These are phyloP conservation scores for Pachypsylla venusta DNA, from an alignment of 1,140 invertebrate species.

Conservation along the genomic window DNA sequence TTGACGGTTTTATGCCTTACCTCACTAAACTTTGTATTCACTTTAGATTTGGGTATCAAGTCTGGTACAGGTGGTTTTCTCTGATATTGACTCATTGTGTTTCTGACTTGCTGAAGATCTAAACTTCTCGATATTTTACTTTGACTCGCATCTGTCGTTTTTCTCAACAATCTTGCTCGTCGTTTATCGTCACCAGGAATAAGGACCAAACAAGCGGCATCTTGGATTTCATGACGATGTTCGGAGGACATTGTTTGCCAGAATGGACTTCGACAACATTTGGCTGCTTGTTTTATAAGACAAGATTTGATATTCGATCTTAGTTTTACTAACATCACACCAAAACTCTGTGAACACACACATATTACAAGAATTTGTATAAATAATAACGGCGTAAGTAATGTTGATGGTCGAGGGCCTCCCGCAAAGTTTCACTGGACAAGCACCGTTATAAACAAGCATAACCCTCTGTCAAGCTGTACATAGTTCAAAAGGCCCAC, in stretches of 20 bases:
- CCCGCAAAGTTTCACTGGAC: too few relatives aligned
- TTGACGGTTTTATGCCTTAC: neutral
- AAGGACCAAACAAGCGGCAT: conserved; percentile 39
- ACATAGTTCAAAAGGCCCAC: too few relatives aligned
- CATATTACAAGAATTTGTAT: too few relatives aligned
- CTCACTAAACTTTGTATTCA: neutral
- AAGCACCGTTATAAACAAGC: too few relatives aligned
- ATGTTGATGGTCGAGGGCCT: too few relatives aligned
- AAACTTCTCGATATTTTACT: conserved; percentile 19
- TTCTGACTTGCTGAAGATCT: conserved; percentile 40
- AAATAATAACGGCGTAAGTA: too few relatives aligned
- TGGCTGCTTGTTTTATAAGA: conserved; percentile 41
- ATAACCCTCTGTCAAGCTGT: too few relatives aligned
- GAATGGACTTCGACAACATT: conserved; percentile 41
- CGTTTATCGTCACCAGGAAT: conserved; percentile 32
- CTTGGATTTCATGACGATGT: conserved; percentile 40
- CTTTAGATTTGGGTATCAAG: conserved; percentile 7
- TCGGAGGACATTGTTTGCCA: conserved; percentile 48
- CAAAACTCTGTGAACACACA: conserved; percentile 26
- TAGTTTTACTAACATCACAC: conserved; percentile 34
- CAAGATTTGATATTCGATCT: conserved; percentile 42
- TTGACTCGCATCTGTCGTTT: neutral
- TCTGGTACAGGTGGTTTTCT: neutral
- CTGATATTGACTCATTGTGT: conserved; percentile 38
- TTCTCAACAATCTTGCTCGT: conserved; percentile 25